phyloP scores from a whole-genome alignment of 2,113 vertebrate species.

The Athene noctua region DNA sequence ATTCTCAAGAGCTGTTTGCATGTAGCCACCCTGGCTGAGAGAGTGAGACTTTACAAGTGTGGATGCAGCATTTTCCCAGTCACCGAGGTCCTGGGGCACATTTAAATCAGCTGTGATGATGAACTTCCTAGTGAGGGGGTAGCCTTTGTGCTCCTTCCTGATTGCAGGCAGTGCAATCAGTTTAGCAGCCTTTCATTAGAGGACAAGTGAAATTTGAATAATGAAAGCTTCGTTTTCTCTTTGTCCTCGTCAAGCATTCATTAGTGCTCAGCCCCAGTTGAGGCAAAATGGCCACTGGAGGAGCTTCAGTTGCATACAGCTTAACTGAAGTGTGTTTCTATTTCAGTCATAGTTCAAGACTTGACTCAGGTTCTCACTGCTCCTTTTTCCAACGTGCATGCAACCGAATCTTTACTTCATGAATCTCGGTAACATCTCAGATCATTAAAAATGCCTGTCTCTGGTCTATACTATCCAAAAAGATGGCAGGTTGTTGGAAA shows the following conservation, averaged over 20 bases:
- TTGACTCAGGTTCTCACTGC: not conserved
- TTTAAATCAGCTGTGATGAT: rapidly evolving
- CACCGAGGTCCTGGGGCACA: rapidly evolving
- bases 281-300: not conserved
- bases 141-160: not conserved
- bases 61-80: not conserved
- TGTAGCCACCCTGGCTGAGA: not conserved
- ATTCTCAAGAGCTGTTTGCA: rapidly evolving
- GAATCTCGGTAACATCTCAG: not conserved
- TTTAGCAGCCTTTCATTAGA: not conserved
- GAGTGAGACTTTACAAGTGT: not conserved
- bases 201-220: not conserved
- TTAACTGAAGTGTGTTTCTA: not conserved
- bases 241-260: not conserved
- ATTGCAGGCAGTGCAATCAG: rapidly evolving
- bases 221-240: not conserved
- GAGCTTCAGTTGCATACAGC: not conserved
- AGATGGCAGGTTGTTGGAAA: not conserved
- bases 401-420: not conserved
- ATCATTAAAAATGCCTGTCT: not conserved
- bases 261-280: not conserved
- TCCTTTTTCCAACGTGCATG: not conserved
- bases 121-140: not conserved
- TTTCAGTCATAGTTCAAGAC: not conserved
- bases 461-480: rapidly evolving